Conservation (phyloP, 2,888 invertebrate species). For the Heliconius ethilla region DNA sequence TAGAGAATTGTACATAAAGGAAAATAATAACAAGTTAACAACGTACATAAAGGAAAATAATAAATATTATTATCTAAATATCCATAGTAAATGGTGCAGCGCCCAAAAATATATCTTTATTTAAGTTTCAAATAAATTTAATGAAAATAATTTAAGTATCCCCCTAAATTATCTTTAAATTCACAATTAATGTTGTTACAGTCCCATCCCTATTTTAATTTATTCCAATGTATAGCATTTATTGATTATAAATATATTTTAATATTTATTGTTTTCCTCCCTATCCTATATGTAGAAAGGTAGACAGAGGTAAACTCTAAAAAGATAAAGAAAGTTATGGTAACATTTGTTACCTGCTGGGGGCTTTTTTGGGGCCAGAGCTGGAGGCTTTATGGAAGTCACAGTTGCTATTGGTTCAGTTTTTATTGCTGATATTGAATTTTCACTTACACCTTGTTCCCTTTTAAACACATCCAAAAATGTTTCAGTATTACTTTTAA, state of each 20-base stretch:
- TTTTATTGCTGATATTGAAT: conserved; percentile 50
- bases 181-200: not conserved
- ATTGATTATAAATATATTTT: too few species aligned
- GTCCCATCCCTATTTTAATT: not conserved
- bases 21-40: not conserved
- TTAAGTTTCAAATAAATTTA: not conserved
- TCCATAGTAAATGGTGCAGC: not conserved
- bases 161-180: too few species aligned
- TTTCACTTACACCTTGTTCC: conserved; percentile 64
- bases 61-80: not conserved
- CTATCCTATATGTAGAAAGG: too few species aligned
- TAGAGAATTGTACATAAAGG: not conserved
- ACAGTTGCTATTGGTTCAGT: conserved; percentile 54
- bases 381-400: conserved; percentile 55
- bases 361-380: conserved; percentile 62
- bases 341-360: conserved; percentile 56
- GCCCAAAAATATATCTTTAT: not conserved
- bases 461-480: conserved; percentile 78
- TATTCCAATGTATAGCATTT: too few species aligned
- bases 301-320: too few species aligned
- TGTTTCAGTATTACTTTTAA: conserved; percentile 62
- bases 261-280: too few species aligned
- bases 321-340: not conserved
- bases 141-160: not conserved
- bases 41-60: not conserved